phyloP scores from a whole-genome alignment of 2,888 invertebrate species.

The Phytoseiulus persimilis region DNA sequence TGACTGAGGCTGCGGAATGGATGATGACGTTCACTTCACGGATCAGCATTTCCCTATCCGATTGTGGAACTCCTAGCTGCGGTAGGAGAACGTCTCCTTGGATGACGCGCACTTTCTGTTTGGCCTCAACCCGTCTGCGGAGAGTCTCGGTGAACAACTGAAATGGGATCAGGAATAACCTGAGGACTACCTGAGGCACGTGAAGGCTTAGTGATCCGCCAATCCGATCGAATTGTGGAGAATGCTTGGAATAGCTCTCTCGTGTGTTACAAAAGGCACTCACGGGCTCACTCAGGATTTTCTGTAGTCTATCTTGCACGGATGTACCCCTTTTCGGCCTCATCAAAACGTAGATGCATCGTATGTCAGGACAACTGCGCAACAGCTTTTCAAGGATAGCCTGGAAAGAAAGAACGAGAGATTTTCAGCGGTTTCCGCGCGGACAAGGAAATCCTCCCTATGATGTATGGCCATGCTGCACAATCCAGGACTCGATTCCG shows the following conservation, averaged over 20 bases:
- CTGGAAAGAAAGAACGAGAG: background rate
- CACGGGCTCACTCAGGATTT: background rate
- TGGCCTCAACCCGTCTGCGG: constrained; percentile 48
- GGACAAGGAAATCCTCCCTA: too few species aligned
- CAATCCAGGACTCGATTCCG: too few species aligned
- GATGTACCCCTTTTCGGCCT: background rate
- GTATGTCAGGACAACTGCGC: constrained; percentile 8
- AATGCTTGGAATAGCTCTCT: too few species aligned
- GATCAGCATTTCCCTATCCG: constrained; percentile 44
- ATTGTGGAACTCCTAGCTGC: constrained; percentile 48
- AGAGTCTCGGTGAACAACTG: constrained; percentile 50
- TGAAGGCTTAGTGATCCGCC: too few species aligned
- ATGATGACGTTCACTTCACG: background rate
- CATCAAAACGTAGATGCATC: constrained; percentile 19
- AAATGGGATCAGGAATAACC: background rate
- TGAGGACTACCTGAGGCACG: too few species aligned
- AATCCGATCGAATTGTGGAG: too few species aligned
- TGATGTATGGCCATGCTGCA: too few species aligned
- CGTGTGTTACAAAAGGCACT: background rate
- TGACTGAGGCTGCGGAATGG: constrained; percentile 24
- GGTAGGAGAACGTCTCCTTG: constrained; percentile 49
- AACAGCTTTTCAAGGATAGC: constrained; percentile 16
- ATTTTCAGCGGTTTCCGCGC: background rate
- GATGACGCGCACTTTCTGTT: constrained; percentile 48
- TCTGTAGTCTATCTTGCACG: background rate